These are phyloP conservation scores for Anguilla obscura DNA, from an alignment of 2,797 vertebrate genomes.

Conservation along the genomic window DNA sequence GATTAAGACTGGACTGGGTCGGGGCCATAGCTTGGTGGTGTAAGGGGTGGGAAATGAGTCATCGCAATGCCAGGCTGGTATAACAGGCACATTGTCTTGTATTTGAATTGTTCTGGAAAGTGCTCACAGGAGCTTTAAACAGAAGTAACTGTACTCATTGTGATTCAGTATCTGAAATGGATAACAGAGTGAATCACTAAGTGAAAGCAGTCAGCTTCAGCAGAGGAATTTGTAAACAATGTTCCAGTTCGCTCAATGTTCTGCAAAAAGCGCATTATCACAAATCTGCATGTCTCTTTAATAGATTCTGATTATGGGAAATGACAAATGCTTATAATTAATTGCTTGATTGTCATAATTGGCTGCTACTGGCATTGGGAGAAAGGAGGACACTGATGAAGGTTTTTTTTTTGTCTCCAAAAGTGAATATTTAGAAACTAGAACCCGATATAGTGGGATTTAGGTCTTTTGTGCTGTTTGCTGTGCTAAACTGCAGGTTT, in stretches of 20 bases:
- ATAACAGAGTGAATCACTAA: background rate
- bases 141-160: too few species aligned
- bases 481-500: slow-evolving; percentile 27
- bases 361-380: slow-evolving; percentile 19
- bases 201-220: background rate
- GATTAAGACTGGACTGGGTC: background rate
- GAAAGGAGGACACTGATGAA: slow-evolving; percentile 40
- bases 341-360: slow-evolving; percentile 41
- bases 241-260: background rate
- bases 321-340: slow-evolving; percentile 41
- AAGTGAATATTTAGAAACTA: slow-evolving; percentile 34
- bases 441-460: slow-evolving; percentile 36
- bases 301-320: slow-evolving; percentile 16
- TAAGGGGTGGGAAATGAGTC: background rate
- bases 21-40: background rate
- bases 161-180: background rate
- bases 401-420: slow-evolving; percentile 31
- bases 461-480: slow-evolving; percentile 35
- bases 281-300: background rate
- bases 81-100: background rate
- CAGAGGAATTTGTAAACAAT: background rate
- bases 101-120: background rate
- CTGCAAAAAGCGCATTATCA: background rate
- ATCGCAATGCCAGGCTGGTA: background rate
- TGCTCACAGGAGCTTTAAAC: background rate